Base-by-base conservation (phyloP, 2,888 invertebrate genomes). In the Gandaritis pyraliata region DNA sequence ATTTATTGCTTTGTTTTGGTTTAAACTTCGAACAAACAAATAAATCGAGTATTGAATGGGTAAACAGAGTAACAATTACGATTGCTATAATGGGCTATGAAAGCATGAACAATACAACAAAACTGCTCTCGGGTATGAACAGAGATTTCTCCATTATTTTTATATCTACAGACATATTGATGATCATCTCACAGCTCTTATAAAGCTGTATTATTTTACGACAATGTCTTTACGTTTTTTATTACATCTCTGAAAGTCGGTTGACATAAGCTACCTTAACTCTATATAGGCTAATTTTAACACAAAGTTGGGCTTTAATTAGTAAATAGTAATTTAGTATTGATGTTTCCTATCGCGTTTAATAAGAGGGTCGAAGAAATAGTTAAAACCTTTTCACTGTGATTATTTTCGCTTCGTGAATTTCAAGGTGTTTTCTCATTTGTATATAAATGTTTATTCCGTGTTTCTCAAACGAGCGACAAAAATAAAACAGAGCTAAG, bases 1-100 rank as follows among this genome's bases (percentile, higher is more conserved):
- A 75, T 81, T 78, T 79, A 80, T 78, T 33, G 58, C 41, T 70
- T 72, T 73, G 71, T 74, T 77, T 75, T 75, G 75, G 74, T 72
- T 55, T 59, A 45, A 59, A 52, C 51, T 63, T 55, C 52, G n/a
- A 13, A 51, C 58, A 58, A 63, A 63, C 51, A 63, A 55, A 58
- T 58, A 46, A 62, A 62, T 53, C 39, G 43, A 29, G 15, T 23
- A 11, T 39, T 41, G n/a, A 56, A 48, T n/a, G 33, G 23, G 52
- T 29, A 18, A 43, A 48, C 41, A 30, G 56, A 57, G 51, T 61
- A 43, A 45, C 38, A 54, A 62, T 15, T 18, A 54, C 10, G 11
- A 38, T 15, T 12, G 38, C 36, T 51, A 12, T 43, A 36, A 13
- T 41, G 18, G 13, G 8, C 12, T 30, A 5, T 33, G 2, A 47